These are phyloP conservation scores for Agrenia bidenticulata DNA, from an alignment of 2,888 invertebrate species.

Conservation along the genomic window DNA sequence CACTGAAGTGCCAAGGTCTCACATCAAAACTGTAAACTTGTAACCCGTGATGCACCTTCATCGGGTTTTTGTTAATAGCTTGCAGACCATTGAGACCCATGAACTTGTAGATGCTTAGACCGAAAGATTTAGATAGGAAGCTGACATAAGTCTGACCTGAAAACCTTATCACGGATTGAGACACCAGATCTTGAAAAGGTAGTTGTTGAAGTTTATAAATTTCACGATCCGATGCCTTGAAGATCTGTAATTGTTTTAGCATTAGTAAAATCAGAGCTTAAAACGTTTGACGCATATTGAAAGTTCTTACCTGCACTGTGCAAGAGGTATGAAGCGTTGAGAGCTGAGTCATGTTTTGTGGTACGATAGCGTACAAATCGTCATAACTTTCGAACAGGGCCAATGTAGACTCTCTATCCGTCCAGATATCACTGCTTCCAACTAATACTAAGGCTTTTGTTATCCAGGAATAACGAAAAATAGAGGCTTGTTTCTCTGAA, in stretches of 20 bases:
- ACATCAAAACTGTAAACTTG: conserved; percentile 31
- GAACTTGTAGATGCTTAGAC: conserved; percentile 39
- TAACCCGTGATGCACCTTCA: conserved; percentile 35
- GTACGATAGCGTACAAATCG: conserved; percentile 24
- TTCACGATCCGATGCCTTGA: neutral
- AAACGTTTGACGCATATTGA: neutral
- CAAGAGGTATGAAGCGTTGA: neutral
- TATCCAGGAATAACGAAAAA: neutral
- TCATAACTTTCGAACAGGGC: neutral
- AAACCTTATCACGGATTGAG: conserved; percentile 24
- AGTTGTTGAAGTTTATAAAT: neutral
- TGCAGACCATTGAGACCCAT: conserved; percentile 44
- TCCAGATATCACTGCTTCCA: too few species aligned
- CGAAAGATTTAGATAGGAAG: conserved; percentile 37
- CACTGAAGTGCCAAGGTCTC: conserved; percentile 25
- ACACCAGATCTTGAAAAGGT: conserved; percentile 14
- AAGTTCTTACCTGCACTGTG: conserved; percentile 8
- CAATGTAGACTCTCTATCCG: too few species aligned
- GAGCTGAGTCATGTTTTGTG: conserved; percentile 13
- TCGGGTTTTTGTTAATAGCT: conserved; percentile 34
- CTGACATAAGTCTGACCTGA: conserved; percentile 29
- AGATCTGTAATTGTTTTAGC: neutral
- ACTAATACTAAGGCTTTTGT: neutral
- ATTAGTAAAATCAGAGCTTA: neutral
- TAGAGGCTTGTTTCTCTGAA: neutral